A percentile compares a stretch with the other conserved stretches of the same genome.
These are phyloP conservation scores for Capreolus pygargus DNA, from an alignment of 2,113 vertebrate species.

Conservation along the genomic window DNA sequence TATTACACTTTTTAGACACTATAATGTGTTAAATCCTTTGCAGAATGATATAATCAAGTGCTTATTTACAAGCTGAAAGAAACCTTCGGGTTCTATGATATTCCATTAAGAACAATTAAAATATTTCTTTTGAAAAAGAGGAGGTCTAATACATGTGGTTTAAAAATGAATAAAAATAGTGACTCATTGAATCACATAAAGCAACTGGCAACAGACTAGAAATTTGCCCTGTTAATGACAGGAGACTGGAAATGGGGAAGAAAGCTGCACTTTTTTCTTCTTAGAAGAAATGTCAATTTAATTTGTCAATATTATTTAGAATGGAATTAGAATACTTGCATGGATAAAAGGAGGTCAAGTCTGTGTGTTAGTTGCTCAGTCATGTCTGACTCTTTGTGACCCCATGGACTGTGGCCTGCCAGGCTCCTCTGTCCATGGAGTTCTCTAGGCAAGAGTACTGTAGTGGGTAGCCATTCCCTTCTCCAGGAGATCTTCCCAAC, in stretches of 20 bases:
- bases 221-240: not conserved
- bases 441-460: not conserved
- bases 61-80: not conserved
- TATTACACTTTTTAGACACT: not conserved
- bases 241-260: not conserved
- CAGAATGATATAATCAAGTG: not conserved
- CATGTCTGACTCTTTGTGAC: not conserved
- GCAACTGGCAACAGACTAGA: not conserved
- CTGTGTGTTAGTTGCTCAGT: not conserved
- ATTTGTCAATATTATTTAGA: not conserved
- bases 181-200: not conserved
- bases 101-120: not conserved
- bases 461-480: not conserved
- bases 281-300: not conserved
- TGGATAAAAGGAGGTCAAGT: not conserved
- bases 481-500: not conserved
- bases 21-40: not conserved
- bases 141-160: not conserved
- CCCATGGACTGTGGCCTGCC: not conserved
- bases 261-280: not conserved
- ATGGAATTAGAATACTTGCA: not conserved
- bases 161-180: constrained; percentile 6
- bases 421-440: not conserved
- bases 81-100: not conserved
- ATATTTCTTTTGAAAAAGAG: not conserved